Evolutionary conservation across 2,113 vertebrate genomes (phyloP).

Genomic region (Azemiops feae): DNA sequence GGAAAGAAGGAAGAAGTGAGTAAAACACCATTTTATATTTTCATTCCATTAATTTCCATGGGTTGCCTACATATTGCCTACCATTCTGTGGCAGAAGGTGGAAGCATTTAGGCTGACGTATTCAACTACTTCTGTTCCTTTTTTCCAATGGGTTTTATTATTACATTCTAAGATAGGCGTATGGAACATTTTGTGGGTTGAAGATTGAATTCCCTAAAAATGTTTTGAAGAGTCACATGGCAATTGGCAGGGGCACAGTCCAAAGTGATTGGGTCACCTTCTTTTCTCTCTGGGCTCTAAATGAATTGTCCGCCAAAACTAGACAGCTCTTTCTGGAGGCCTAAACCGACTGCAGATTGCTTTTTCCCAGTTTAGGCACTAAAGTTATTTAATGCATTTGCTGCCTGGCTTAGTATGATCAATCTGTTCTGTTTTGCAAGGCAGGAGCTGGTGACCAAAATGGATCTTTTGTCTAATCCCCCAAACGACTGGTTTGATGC

Average conservation of each 20-base stretch:
- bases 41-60: not conserved
- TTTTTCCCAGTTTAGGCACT: no score
- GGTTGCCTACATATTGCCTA: not conserved
- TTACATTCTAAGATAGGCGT: not conserved
- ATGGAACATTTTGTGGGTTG: not conserved
- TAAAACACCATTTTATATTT: not conserved
- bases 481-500: slow-evolving; percentile 31
- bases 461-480: slow-evolving; percentile 52
- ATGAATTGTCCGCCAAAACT: not conserved
- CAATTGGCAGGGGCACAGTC: not conserved
- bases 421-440: slow-evolving; percentile 51
- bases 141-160: not conserved
- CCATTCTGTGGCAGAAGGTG: not conserved
- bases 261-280: not conserved
- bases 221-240: not conserved
- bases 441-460: slow-evolving; percentile 67
- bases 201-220: not conserved
- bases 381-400: not conserved
- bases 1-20: not conserved
- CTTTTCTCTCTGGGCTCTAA: not conserved
- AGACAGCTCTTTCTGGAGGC: not conserved
- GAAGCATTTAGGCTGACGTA: not conserved
- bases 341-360: not conserved
- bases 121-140: not conserved
- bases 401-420: not conserved